Percentiles rank a stretch among this genome's conserved stretches.
phyloP scores from a whole-genome alignment of 2,888 invertebrate genomes.

The Ephialtes manifestator region DNA sequence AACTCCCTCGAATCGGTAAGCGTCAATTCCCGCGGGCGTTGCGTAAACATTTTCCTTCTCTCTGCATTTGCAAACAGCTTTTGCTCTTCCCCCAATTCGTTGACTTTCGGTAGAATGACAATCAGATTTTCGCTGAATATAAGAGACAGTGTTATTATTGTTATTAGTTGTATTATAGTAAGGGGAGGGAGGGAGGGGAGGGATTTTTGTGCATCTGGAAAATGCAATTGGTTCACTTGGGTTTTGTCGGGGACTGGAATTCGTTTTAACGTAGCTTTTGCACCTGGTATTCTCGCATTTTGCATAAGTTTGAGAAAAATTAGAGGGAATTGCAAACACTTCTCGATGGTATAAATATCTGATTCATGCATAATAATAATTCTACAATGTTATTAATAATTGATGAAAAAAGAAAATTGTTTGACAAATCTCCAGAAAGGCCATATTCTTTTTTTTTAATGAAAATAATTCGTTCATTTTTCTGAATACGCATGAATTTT shows the following conservation, averaged over 20 bases:
- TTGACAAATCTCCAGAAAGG: no score
- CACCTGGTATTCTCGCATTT: no score
- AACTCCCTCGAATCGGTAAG: conserved; percentile 7
- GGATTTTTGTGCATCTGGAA: neutral
- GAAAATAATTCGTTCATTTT: no score
- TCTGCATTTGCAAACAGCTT: conserved; percentile 4
- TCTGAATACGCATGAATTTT: no score
- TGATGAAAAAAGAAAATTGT: no score
- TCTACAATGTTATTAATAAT: no score
- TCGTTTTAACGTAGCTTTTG: no score
- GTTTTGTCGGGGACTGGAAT: neutral
- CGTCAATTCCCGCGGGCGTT: conserved; percentile 2
- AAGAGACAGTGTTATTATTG: neutral
- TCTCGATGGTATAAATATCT: no score
- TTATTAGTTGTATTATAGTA: neutral
- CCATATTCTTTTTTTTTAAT: no score
- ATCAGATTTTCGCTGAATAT: neutral
- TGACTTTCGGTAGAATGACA: neutral
- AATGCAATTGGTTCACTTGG: neutral
- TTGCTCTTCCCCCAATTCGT: neutral
- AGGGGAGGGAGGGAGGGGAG: neutral
- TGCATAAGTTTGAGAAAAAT: no score
- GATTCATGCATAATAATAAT: no score
- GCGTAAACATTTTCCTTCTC: conserved; percentile 17
- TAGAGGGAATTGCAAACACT: no score